Evolutionary conservation across 35 echinoderm and acorn worm species (phyloP).

Genomic region (Ophiothrix spiculata): DNA sequence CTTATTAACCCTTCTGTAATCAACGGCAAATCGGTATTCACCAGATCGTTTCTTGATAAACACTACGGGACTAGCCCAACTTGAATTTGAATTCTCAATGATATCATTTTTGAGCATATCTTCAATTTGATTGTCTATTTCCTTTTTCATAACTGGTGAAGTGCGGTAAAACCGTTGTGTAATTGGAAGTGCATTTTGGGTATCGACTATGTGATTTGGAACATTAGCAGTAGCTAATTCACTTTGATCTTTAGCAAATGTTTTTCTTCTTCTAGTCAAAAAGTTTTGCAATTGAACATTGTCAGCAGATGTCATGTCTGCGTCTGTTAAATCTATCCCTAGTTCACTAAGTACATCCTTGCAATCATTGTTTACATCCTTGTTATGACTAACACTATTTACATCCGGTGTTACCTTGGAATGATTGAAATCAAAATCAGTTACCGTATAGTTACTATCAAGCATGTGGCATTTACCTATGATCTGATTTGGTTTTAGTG

Average conservation of each 20-base stretch:
- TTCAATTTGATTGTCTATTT: slow-evolving; percentile 33
- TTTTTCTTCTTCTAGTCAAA: background rate
- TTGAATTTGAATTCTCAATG: slow-evolving; percentile 37
- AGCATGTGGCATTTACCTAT: background rate
- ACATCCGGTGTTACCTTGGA: background rate
- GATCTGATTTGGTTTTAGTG: background rate
- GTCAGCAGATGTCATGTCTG: background rate
- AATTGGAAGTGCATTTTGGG: slow-evolving; percentile 19
- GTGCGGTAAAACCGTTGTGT: slow-evolving; percentile 10
- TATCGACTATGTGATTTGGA: slow-evolving; percentile 37
- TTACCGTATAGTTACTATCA: background rate
- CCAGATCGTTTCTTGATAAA: slow-evolving; percentile 42
- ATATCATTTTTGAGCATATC: slow-evolving; percentile 50
- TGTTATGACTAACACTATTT: background rate
- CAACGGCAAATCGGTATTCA: slow-evolving; percentile 42
- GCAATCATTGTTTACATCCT: background rate
- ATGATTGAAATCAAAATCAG: background rate
- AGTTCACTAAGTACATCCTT: background rate
- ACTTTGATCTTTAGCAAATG: background rate
- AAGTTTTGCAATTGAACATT: background rate
- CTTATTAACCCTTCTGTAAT: slow-evolving; percentile 29
- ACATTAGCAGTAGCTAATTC: background rate
- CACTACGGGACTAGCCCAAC: slow-evolving; percentile 45
- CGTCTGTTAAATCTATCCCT: background rate
- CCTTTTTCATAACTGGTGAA: slow-evolving; percentile 28